Conservation (phyloP, 2,888 invertebrate genomes). For the Crepidodera aurea region DNA sequence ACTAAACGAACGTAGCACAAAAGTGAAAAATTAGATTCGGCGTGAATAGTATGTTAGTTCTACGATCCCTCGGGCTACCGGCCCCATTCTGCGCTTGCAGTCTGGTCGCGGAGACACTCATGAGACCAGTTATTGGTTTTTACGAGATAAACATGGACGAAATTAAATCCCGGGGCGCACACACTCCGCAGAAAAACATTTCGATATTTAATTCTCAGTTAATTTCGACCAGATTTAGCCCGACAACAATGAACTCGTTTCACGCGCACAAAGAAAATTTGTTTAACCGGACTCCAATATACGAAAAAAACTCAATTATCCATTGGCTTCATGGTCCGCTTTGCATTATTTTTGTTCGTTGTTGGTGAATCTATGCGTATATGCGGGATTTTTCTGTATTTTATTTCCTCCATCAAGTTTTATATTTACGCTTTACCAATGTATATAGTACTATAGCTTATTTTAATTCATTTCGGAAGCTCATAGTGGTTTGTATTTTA, state of each 20-base stretch:
- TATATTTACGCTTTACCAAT: no score
- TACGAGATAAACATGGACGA: slow-evolving; percentile 62
- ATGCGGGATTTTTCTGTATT: background rate
- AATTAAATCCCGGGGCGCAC: slow-evolving; percentile 61
- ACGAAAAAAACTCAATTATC: slow-evolving; percentile 36
- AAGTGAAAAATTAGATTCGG: slow-evolving; percentile 52
- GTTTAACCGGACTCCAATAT: slow-evolving; percentile 40
- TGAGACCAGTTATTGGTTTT: slow-evolving; percentile 60
- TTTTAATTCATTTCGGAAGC: no score
- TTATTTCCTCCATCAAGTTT: background rate
- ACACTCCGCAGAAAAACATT: slow-evolving; percentile 60
- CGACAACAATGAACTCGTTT: slow-evolving; percentile 44
- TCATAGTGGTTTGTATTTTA: no score
- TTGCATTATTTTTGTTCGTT: slow-evolving; percentile 18
- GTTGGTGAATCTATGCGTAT: background rate
- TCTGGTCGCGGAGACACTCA: slow-evolving; percentile 42
- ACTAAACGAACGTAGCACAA: slow-evolving; percentile 6
- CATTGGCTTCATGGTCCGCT: slow-evolving; percentile 19
- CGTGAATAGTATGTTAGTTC: slow-evolving; percentile 53
- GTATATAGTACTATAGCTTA: no score
- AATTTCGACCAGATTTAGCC: slow-evolving; percentile 55
- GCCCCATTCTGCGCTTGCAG: slow-evolving; percentile 37
- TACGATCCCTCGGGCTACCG: slow-evolving; percentile 39
- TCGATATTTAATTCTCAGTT: slow-evolving; percentile 61
- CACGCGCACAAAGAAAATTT: slow-evolving; percentile 40